phyloP scores from a whole-genome alignment of 2,113 vertebrate genomes.

The Stercorarius parasiticus region DNA sequence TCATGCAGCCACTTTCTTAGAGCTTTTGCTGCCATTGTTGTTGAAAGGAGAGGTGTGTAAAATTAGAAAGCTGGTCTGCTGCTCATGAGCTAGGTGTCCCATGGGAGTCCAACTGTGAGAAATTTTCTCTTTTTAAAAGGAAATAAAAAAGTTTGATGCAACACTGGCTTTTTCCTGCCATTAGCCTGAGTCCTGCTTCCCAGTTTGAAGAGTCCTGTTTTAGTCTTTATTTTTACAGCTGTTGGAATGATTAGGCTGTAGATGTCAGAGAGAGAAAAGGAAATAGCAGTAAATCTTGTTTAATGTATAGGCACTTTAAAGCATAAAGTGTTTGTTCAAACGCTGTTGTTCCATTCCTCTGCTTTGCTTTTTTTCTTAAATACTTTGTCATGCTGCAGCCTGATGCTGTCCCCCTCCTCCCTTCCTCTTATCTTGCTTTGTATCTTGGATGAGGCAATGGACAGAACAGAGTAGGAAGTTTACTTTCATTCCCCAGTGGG shows the following conservation, averaged over 20 bases:
- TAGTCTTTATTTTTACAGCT: conserved; percentile 56
- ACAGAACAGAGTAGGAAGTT: neutral
- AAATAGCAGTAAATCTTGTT: conserved; percentile 50
- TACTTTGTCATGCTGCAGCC: neutral
- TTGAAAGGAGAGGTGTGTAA: neutral
- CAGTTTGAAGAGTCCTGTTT: neutral
- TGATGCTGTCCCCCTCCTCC: neutral
- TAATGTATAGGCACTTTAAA: conserved; percentile 35
- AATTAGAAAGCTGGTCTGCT: neutral
- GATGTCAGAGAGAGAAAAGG: conserved; percentile 14
- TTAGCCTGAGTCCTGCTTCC: neutral
- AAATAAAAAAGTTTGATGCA: neutral
- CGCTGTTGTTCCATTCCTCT: neutral
- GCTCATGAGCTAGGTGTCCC: neutral
- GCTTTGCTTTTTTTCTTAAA: neutral
- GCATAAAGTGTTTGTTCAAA: conserved; percentile 9
- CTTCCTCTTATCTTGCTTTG: conserved; percentile 5
- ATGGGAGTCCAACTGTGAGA: neutral
- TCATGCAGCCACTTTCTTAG: neutral
- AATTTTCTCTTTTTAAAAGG: neutral
- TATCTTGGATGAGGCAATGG: neutral
- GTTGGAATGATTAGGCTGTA: conserved; percentile 35
- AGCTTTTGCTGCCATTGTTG: neutral
- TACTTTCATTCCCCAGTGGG: neutral
- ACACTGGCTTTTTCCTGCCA: neutral